A percentile compares a stretch with the other conserved stretches of the same genome.
These are phyloP conservation scores for Synergus laeviventris DNA, from an alignment of 2,888 invertebrate species.

Conservation along the genomic window DNA sequence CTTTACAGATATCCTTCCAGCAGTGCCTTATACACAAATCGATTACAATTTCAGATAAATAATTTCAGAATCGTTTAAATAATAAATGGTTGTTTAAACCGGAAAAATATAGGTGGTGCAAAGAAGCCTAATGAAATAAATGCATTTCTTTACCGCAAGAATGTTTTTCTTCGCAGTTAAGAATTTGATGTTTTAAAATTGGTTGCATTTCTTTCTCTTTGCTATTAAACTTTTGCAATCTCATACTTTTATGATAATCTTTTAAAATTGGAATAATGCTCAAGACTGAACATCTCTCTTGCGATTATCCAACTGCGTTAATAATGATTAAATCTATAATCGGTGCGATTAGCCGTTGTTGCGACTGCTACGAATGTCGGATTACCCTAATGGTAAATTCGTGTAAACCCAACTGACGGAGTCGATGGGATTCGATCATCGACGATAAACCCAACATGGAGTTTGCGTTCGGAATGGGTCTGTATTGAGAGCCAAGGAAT, in stretches of 20 bases:
- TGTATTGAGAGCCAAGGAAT: background rate
- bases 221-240: background rate
- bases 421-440: slow-evolving; percentile 42
- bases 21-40: background rate
- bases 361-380: slow-evolving; percentile 51
- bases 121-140: too few relatives aligned
- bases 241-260: background rate
- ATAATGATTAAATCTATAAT: slow-evolving; percentile 19
- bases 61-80: background rate
- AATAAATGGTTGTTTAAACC: too few relatives aligned
- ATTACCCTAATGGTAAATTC: slow-evolving; percentile 63
- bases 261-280: background rate
- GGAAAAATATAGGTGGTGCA: too few relatives aligned
- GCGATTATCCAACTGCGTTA: background rate
- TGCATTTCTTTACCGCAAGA: too few relatives aligned
- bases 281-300: background rate
- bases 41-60: background rate
- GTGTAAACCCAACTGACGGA: slow-evolving; percentile 53
- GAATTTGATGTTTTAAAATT: background rate
- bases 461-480: slow-evolving; percentile 38
- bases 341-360: slow-evolving; percentile 45
- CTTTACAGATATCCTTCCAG: background rate
- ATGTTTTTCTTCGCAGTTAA: too few relatives aligned
- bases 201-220: background rate
- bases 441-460: slow-evolving; percentile 59